Evolutionary conservation across 2,888 invertebrate species (phyloP).

Genomic region (Palloptera scutellata): DNA sequence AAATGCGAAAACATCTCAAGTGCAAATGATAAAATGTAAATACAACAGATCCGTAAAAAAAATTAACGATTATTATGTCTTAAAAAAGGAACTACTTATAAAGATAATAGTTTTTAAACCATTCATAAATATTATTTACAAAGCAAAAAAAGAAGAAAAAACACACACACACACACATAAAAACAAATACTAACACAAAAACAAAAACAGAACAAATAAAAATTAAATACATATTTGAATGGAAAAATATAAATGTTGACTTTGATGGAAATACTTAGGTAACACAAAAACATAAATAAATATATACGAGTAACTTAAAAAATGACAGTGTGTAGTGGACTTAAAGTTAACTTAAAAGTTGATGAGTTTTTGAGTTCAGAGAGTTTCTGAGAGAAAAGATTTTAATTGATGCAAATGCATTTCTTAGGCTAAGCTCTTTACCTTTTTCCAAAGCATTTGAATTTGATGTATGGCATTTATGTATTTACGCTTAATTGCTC

Average conservation of each 20-base stretch:
- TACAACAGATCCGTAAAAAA: no score
- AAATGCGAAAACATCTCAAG: slow-evolving; percentile 10
- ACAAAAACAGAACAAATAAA: slow-evolving; percentile 9
- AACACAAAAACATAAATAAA: slow-evolving; percentile 2
- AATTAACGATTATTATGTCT: no score
- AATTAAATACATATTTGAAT: slow-evolving; percentile 22
- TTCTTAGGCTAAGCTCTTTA: no score
- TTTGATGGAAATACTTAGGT: not conserved
- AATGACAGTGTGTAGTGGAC: not conserved
- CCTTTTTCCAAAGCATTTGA: no score
- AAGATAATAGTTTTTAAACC: not conserved
- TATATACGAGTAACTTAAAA: not conserved
- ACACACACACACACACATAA: slow-evolving; percentile 2
- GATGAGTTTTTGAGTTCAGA: no score
- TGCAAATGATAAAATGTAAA: slow-evolving; percentile 28
- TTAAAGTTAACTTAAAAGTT: no score
- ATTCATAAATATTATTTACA: not conserved
- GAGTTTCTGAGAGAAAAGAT: no score
- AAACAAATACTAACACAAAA: slow-evolving; percentile 21
- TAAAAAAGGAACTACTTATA: not conserved
- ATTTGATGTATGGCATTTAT: no score
- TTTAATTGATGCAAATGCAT: no score
- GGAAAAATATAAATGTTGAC: slow-evolving; percentile 2
- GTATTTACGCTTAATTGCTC: no score
- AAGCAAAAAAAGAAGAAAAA: slow-evolving; percentile 36